phyloP scores from a whole-genome alignment of 2,113 vertebrate genomes.

The zebrafish (Danio rerio) region GRCz12tu NC_133176.1:16689001-16689500 shows the following conservation, averaged over 20 bases:
- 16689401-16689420: not conserved
- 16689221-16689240: not conserved
- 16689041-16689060: no score
- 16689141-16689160: no score
- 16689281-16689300: not conserved
- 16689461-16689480: slow-evolving; percentile 14
- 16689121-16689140: no score
- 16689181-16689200: not conserved
- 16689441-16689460: not conserved
- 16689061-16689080: no score
- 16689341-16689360: slow-evolving; percentile 2
- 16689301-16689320: not conserved
- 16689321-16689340: not conserved
- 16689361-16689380: slow-evolving; percentile 4
- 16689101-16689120: no score
- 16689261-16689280: not conserved
- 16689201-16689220: not conserved
- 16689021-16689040: no score
- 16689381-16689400: slow-evolving; percentile 29
- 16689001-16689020: no score
- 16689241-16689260: not conserved
- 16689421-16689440: not conserved
- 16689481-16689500: slow-evolving; percentile 51
- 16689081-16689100: no score
- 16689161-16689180: no score